Evolutionary conservation across 1,140 invertebrate genomes (phyloP), one percentile per base, ranked within the genome.

Genomic region (Formica exsecta): DNA sequence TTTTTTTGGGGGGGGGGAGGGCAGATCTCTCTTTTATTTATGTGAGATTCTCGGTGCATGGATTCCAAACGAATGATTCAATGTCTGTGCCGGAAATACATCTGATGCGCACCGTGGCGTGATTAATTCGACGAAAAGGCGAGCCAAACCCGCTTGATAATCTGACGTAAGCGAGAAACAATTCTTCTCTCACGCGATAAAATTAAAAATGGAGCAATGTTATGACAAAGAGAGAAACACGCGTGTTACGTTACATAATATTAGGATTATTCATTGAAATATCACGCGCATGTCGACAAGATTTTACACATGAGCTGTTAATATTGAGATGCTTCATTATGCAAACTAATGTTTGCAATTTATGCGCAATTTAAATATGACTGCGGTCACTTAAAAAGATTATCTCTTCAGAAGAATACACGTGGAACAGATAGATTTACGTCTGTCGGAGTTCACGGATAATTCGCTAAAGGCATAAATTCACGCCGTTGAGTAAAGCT

Each of bases 31-130:
- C 2, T 29, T 16, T 71, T 59, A 32, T 73, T 44, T 73, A 59
- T 6, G 36, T 36, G 66, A 83, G 79, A 74, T 44, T 44, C 57
- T 32, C 19, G 66, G 36, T 81, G 79, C 79, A 62, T 22, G 66
- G 36, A 81, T 81, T 81, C 79, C 79, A 83, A 54, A 83, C 51
- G 54, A 36, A 25, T 83, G 79, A 83, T 73, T 83, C 79, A 73
- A 83, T 73, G 54, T 8, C 44, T 19, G 79, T 57, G 70, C 79
- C 66, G 68, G 79, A 83, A 83, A 83, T 83, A 83, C 68, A 32
- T 48, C 38, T 83, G 79, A 61, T 73, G 68, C 68, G 54, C 57
- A 62, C 13, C 41, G 68, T 11, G 57, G 13, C 29, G 29, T 83
- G 79, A 83, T 83, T 74, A 74, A 83, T 83, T 36, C 68, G 19